Conservation (phyloP, 2,888 invertebrate genomes). For the Hyalella azteca region DNA sequence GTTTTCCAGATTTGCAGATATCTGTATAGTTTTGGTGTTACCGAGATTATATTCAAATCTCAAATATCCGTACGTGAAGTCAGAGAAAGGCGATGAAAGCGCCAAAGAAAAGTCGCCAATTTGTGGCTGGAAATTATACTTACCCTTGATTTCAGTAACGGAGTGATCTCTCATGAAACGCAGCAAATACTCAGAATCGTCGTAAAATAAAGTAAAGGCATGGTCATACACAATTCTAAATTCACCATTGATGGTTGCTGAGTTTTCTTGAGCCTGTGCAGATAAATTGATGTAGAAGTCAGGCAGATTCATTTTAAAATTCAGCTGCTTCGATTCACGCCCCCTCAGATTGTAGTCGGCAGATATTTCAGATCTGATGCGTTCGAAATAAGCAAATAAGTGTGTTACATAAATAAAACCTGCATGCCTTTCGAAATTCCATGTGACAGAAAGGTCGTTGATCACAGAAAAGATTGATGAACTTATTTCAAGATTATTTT, state of each 20-base stretch:
- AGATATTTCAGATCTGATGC: not conserved
- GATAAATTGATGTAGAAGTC: not conserved
- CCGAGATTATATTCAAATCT: not conserved
- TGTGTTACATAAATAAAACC: not conserved
- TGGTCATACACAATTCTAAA: not conserved
- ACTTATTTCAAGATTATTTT: not conserved
- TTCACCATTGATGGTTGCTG: not conserved
- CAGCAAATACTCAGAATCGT: not conserved
- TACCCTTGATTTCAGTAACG: not conserved
- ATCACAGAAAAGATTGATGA: not conserved
- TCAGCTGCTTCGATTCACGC: not conserved
- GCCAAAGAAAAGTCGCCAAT: not conserved
- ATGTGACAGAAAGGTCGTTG: not conserved
- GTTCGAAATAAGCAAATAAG: not conserved
- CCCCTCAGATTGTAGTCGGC: not conserved
- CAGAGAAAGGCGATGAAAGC: not conserved
- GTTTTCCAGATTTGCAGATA: not conserved
- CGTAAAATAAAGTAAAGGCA: not conserved
- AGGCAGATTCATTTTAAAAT: not conserved
- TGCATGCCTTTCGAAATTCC: not conserved
- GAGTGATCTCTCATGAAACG: not conserved
- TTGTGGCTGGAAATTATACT: not conserved
- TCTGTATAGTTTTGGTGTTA: not conserved
- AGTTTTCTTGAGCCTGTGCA: not conserved
- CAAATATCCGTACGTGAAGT: not conserved